Evolutionary conservation across 1,140 invertebrate genomes (phyloP), one percentile per base, ranked within the genome.

Genomic region (Brachionus plicatilis): DNA sequence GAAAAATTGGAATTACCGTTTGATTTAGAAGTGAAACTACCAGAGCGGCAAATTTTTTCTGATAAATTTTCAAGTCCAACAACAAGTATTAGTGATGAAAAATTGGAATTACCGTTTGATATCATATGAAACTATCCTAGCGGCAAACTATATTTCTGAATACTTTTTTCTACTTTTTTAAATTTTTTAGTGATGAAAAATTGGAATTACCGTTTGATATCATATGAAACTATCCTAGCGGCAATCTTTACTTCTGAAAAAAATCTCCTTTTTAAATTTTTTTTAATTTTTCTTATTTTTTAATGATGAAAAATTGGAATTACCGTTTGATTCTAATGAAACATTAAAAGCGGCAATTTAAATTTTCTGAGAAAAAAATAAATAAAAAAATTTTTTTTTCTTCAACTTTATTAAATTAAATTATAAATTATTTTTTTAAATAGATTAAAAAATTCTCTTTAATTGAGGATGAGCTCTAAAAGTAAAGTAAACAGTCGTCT

Each of bases 401-500:
- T 14, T 47, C 12, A 2, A 24, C 8, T 24, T 45, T 50, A 50
- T 37, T 14, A 56, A 29, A n/a, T 37, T 14, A 33, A 14, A n/a
- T 56, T 79, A 37, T 7, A 37, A 7, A 7, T 33, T 33, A 6
- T 7, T 37, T 37, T 5, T 37, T 37, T 7, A 7, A 37, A 37
- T 65, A 45, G 33, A 60, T n/a, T 41, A 65, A 47, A 80, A 20
- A 29, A 27, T 76, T 47, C 47, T 37, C 47, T 37, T 72, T 43
- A 72, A 76, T 76, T 47, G 72, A 76, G 72, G 72, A 76, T 76
- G 72, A 76, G 72, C 45, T 76, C 72, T 50, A 76, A 76, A 76
- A 27, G 43, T 76, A 76, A 72, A 43, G 68, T 72, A 72, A 72
- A 76, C 43, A 45, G 72, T 76, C 72, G 96, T 87, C 91, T 99